Base-by-base conservation (phyloP, 2,888 invertebrate genomes). In the Antheraea yamamai region DNA sequence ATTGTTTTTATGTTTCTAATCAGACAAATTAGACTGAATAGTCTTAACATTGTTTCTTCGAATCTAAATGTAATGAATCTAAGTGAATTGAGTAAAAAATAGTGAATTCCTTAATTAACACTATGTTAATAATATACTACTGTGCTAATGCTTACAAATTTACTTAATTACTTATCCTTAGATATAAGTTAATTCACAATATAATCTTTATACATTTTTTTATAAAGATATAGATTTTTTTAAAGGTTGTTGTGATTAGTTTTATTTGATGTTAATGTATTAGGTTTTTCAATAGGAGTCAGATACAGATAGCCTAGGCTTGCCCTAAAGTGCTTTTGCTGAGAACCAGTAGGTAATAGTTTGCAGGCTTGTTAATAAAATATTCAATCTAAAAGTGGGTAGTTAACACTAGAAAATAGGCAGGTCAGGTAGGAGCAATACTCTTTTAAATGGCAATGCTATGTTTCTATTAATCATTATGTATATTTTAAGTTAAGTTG, bases 401-500 rank as follows among this genome's bases (percentile, higher is more conserved):
- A 55, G 55, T 20, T 20, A 4, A 55, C 55, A 55, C 20, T 55
- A 55, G 55, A 55, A 55, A 55, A 52, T 52, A 12, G 12, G 16
- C 20, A 66, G 6, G 20, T 66, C 16, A 0, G 6, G 16, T 30
- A 16, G 20, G 26, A 30, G 16, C 16, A 30, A 66, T 30, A 30
- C 26, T 12, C 47, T 47, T 66, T 66, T 66, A 30, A 66, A 66
- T 3, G 6, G 64, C 16, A 30, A 30, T 30, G 14, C 30, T 4
- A 64, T 26, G 23, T 66, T 66, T 66, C 1, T 61, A 61, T 12
- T 61, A 61, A 61, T 61, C 23, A 12, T 61, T 61, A 68, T 35
- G 20, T 77, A 23, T 66, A 30, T 66, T 78, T 30, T 73, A 98
- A 97, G 97, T 99, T 80, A 39, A 39, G 12, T 7, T 47, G 12